These are phyloP conservation scores for Chondrilla cf. caribensis DNA, from an alignment of 37 sponge, comb jelly and placozoan species.

Conservation along the genomic window DNA sequence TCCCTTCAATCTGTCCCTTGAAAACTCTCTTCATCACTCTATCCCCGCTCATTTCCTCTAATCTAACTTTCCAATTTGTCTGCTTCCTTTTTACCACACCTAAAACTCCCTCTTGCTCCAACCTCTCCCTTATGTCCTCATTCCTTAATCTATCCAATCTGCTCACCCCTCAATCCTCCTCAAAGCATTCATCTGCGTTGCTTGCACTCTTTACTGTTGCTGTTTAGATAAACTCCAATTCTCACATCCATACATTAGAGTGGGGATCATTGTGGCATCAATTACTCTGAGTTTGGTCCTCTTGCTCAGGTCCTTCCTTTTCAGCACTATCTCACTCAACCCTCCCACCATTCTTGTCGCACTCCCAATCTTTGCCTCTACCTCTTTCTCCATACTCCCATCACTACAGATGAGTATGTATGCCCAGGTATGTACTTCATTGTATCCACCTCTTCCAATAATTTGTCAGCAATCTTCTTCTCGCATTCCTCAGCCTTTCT, in stretches of 20 bases:
- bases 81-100: background rate
- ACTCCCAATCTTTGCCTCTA: slow-evolving; percentile 7
- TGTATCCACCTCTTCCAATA: slow-evolving; percentile 10
- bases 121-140: background rate
- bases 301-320: slow-evolving; percentile 12
- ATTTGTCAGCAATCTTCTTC: background rate
- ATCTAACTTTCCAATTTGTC: background rate
- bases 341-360: slow-evolving; percentile 13
- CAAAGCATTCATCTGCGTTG: background rate
- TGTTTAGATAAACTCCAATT: slow-evolving; percentile 3
- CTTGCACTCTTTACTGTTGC: slow-evolving; percentile 11
- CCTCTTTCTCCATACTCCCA: slow-evolving; percentile 15
- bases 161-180: background rate
- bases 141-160: background rate
- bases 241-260: slow-evolving; percentile 15
- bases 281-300: background rate
- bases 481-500: background rate
- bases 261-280: slow-evolving; percentile 7
- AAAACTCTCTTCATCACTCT: background rate
- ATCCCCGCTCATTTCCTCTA: slow-evolving; percentile 3
- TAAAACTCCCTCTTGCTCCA: background rate
- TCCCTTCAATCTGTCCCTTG: slow-evolving; percentile 3
- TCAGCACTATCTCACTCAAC: slow-evolving; percentile 11
- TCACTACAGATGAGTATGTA: slow-evolving; percentile 1
- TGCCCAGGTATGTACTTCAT: background rate